A percentile compares a stretch with the other conserved stretches of the same genome.
These are phyloP conservation scores for Zaprionus taronus DNA, from an alignment of 1,140 invertebrate genomes.

Conservation along the genomic window DNA sequence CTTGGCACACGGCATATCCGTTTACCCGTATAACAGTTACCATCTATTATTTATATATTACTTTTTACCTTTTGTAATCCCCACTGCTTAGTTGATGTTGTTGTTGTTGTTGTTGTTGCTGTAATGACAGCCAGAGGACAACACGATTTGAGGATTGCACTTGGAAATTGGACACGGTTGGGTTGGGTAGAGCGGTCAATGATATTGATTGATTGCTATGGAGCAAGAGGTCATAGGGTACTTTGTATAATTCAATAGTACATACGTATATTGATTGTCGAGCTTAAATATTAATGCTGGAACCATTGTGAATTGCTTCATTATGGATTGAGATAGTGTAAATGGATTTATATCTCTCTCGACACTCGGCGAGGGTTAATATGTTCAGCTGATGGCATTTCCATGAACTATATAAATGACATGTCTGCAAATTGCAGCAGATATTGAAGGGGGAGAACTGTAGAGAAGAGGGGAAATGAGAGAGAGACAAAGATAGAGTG, in stretches of 20 bases:
- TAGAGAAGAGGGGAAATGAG: too few species aligned
- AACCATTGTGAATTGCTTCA: constrained; percentile 1
- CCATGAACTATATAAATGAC: not conserved
- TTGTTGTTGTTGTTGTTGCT: constrained; percentile 10
- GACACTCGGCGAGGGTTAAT: not conserved
- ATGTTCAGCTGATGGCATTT: not conserved
- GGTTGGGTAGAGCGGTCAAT: constrained; percentile 21
- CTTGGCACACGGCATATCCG: constrained; percentile 37
- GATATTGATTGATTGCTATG: constrained; percentile 62
- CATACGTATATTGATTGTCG: not conserved
- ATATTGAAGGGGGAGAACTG: not conserved
- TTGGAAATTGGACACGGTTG: constrained; percentile 37
- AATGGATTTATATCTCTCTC: not conserved
- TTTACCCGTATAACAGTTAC: constrained; percentile 41
- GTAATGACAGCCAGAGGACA: constrained; percentile 37
- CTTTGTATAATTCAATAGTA: constrained; percentile 8
- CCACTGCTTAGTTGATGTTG: constrained; percentile 12
- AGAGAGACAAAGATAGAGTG: not conserved
- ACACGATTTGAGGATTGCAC: constrained; percentile 36
- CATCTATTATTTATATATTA: constrained; percentile 69
- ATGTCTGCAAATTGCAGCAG: not conserved
- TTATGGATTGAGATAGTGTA: constrained; percentile 14
- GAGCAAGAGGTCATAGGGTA: not conserved
- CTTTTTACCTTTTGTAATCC: constrained; percentile 40
- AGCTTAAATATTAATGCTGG: not conserved